Evolutionary conservation across 2,797 vertebrate genomes (phyloP), one percentile per base, ranked within the genome.

Genomic region (Lophius americanus): DNA sequence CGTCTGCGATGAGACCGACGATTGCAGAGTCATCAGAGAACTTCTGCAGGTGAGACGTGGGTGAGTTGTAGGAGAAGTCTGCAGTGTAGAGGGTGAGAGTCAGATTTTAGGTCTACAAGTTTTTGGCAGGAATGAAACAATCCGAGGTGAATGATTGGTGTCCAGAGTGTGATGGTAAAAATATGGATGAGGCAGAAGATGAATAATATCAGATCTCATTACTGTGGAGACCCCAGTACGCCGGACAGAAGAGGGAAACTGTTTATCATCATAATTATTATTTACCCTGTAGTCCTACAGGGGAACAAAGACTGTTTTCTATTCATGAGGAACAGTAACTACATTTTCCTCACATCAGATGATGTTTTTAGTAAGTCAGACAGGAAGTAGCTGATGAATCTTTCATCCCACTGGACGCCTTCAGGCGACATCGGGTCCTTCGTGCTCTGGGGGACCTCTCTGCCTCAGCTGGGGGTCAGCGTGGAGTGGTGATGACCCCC

Each of bases 131-230:
- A 51, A 44, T 54, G 12, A 49, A n/a, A 36, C n/a, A 72, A 48
- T 53, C 10, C 43, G 41, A 43, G n/a, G n/a, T n/a, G 38, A 59
- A 42, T 36, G 3, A 71, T 73, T 63, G 39, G 65, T 70, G 48
- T 66, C 8, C 13, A 61, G 50, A 62, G 4, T 11, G 4, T 50
- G 9, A 3, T 8, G 8, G 7, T 55, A 52, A 64, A 12, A 64
- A 70, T 73, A 79, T 75, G 41, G 68, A 70, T 75, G 71, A 76
- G 50, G 39, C 2, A 44, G 10, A 38, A 38, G 37, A 4, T 38
- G n/a, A n/a, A 4, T 51, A 67, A 53, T 32, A 39, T 46, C 56
- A 69, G 5, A 42, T 57, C 46, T 70, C 10, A 68, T 51, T 56
- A 36, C 13, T 41, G 36, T 43, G 4, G n/a, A 7, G 2, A 41